phyloP scores from a whole-genome alignment of 2,888 invertebrate species.

The Acanthococcus lagerstroemiae region DNA sequence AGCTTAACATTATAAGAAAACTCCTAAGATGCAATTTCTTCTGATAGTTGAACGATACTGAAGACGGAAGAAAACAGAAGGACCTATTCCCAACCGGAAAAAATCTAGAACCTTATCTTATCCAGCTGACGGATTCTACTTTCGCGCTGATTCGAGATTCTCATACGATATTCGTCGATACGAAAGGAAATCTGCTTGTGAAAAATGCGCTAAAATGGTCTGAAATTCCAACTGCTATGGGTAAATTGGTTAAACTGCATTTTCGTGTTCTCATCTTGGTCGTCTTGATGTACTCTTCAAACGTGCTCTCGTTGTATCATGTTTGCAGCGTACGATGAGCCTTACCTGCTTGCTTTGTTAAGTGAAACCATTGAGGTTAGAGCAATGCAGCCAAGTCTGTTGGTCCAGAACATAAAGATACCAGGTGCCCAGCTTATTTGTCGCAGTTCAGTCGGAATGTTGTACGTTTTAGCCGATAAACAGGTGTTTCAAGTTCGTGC shows the following conservation, averaged over 20 bases:
- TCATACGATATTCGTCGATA: conserved; percentile 75
- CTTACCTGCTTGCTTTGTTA: conserved; percentile 77
- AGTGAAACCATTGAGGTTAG: conserved; percentile 76
- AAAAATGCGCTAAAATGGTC: conserved; percentile 69
- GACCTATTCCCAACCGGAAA: conserved; percentile 70
- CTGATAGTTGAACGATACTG: background rate
- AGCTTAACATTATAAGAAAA: background rate
- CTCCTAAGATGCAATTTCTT: background rate
- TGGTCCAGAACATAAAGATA: conserved; percentile 66
- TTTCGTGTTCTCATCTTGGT: background rate
- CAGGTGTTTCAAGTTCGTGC: conserved; percentile 81
- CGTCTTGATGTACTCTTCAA: background rate
- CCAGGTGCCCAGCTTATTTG: conserved; percentile 63
- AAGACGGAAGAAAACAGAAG: background rate
- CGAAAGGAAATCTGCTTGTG: conserved; percentile 56
- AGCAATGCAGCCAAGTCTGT: conserved; percentile 66
- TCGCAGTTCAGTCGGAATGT: conserved; percentile 62
- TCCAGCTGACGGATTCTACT: conserved; percentile 61
- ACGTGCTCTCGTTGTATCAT: background rate
- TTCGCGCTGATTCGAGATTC: conserved; percentile 80
- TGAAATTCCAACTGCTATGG: conserved; percentile 60
- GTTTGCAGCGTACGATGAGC: conserved; percentile 75
- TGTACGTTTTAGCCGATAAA: conserved; percentile 77
- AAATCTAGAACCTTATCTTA: conserved; percentile 71
- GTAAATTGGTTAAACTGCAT: conserved; percentile 43